phyloP scores from a whole-genome alignment of 1,140 invertebrate species.

The Camponotus floridanus region DNA sequence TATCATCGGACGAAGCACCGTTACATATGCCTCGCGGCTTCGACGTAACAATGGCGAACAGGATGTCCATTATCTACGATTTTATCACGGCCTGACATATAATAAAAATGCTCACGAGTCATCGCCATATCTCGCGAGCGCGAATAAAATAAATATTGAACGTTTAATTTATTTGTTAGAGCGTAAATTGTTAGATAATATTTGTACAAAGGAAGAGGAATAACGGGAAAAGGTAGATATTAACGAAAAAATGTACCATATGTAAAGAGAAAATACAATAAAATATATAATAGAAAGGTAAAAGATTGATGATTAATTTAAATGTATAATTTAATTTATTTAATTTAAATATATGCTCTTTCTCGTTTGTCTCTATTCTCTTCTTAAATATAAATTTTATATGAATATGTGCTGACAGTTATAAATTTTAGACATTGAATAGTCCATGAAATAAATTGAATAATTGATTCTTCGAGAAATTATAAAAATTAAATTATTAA shows the following conservation, averaged over 20 bases:
- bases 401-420: too few species aligned
- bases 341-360: too few species aligned
- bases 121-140: constrained; percentile 5
- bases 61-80: constrained; percentile 66
- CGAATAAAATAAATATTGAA: background rate
- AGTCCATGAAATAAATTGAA: too few species aligned
- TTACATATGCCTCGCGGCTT: constrained; percentile 28
- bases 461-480: too few species aligned
- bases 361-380: too few species aligned
- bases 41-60: constrained; percentile 57
- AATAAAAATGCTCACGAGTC: constrained; percentile 8
- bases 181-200: background rate
- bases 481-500: too few species aligned
- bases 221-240: background rate
- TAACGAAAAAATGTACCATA: background rate
- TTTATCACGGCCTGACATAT: background rate
- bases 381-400: too few species aligned
- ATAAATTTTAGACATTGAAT: too few species aligned
- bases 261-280: background rate
- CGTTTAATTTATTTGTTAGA: too few species aligned
- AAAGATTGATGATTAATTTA: background rate
- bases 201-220: background rate
- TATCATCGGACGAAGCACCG: background rate
- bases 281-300: background rate
- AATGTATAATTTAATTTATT: too few species aligned